Conservation (phyloP, 2,888 invertebrate species). For the Aphodius granarius region DNA sequence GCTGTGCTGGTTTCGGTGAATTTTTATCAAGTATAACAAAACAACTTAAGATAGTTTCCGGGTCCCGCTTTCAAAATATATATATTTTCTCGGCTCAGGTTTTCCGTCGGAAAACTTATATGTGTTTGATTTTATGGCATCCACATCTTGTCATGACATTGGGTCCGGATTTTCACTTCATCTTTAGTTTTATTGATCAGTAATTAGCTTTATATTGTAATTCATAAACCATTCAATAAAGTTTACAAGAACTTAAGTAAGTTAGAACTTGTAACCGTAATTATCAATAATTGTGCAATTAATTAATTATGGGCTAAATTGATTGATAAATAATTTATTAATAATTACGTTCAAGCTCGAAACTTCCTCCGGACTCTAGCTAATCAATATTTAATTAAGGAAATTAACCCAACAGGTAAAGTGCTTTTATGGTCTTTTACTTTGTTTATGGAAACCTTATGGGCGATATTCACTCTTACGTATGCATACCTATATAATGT, state of each 20-base stretch:
- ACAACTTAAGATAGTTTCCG: background rate
- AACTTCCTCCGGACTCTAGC: background rate
- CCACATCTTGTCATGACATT: background rate
- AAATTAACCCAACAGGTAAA: background rate
- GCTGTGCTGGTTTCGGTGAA: constrained; percentile 13
- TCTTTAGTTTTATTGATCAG: too few relatives aligned
- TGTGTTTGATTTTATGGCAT: background rate
- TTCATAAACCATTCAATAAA: background rate
- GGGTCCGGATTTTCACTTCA: background rate
- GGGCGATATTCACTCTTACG: background rate
- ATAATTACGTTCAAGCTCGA: background rate
- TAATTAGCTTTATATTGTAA: background rate
- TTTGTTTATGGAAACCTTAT: background rate
- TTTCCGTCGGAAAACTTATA: background rate
- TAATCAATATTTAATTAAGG: background rate
- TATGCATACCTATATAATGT: background rate
- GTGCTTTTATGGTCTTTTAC: background rate
- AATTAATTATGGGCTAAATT: background rate
- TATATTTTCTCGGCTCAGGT: background rate
- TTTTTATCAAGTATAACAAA: constrained; percentile 11
- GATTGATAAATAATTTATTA: background rate
- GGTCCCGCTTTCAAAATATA: background rate
- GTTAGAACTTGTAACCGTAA: background rate
- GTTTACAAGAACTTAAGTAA: background rate
- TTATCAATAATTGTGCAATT: background rate